Conservation (phyloP, 2,113 vertebrate species). For the Notarius lentiginosus region DNA sequence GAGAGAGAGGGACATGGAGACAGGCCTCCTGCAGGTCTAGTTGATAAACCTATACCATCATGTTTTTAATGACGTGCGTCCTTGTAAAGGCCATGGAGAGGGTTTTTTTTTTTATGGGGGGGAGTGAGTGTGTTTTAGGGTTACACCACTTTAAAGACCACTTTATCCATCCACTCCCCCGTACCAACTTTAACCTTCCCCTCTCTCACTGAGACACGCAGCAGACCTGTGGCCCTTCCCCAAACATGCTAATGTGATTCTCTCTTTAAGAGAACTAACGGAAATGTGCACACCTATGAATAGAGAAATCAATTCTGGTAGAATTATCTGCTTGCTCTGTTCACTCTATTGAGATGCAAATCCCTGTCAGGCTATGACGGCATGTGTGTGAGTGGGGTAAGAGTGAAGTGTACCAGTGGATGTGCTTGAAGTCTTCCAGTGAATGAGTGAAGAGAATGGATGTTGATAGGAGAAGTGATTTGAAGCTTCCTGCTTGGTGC, state of each 20-base stretch:
- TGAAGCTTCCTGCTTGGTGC: neutral
- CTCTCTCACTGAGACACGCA: neutral
- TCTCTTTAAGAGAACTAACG: neutral
- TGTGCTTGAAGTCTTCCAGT: neutral
- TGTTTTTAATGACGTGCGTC: conserved; percentile 47
- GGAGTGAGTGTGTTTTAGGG: conserved; percentile 64
- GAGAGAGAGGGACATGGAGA: neutral
- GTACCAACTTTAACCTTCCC: conserved; percentile 14
- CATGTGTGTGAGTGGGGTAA: neutral
- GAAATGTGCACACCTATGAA: neutral
- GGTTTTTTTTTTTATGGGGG: conserved; percentile 53
- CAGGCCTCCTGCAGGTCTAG: conserved; percentile 36
- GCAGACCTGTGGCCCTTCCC: conserved; percentile 8
- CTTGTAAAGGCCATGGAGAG: conserved; percentile 33
- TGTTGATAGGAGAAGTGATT: neutral
- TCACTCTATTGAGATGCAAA: conserved; percentile 30
- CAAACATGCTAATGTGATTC: conserved; percentile 40
- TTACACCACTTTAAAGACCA: too few relatives aligned
- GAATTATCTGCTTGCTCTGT: conserved; percentile 20
- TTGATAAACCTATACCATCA: conserved; percentile 49
- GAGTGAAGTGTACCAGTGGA: neutral
- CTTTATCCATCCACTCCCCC: conserved; percentile 43
- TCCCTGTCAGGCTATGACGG: neutral
- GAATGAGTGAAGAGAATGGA: neutral
- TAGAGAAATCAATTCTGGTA: conserved; percentile 26